phyloP scores from a whole-genome alignment of 2,797 vertebrate species.

The Dallia pectoralis region DNA sequence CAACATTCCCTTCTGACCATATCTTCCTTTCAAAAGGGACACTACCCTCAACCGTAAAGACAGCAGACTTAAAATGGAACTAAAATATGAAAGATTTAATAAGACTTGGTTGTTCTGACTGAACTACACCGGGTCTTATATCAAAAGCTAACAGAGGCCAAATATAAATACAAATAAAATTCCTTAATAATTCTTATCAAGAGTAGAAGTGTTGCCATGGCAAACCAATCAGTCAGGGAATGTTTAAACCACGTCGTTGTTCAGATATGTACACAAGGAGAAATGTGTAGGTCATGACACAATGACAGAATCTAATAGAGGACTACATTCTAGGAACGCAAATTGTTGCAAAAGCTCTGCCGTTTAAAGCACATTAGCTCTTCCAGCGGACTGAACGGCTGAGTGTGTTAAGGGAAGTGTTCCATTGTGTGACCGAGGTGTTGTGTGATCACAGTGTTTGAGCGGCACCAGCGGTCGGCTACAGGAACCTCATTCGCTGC shows the following conservation, averaged over 20 bases:
- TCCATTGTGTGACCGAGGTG: constrained; percentile 18
- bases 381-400: neutral
- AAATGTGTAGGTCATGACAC: neutral
- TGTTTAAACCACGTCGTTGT: neutral
- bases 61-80: constrained; percentile 15
- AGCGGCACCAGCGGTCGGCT: neutral
- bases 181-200: constrained; percentile 34
- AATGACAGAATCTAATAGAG: constrained; percentile 1
- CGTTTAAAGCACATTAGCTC: neutral
- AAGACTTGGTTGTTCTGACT: constrained; percentile 37
- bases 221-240: constrained; percentile 4
- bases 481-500: neutral
- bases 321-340: neutral
- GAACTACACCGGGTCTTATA: constrained; percentile 29
- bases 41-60: constrained; percentile 29
- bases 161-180: constrained; percentile 34
- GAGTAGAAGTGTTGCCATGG: neutral
- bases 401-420: constrained; percentile 26
- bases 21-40: constrained; percentile 18
- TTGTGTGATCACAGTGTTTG: constrained; percentile 27
- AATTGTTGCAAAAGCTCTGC: too few species aligned
- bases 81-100: constrained; percentile 41
- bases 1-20: constrained; percentile 17
- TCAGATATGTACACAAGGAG: neutral
- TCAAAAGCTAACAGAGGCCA: constrained; percentile 31